Evolutionary conservation across 2,888 invertebrate genomes (phyloP), one percentile per base, ranked within the genome.

Genomic region (Gibbula magus): DNA sequence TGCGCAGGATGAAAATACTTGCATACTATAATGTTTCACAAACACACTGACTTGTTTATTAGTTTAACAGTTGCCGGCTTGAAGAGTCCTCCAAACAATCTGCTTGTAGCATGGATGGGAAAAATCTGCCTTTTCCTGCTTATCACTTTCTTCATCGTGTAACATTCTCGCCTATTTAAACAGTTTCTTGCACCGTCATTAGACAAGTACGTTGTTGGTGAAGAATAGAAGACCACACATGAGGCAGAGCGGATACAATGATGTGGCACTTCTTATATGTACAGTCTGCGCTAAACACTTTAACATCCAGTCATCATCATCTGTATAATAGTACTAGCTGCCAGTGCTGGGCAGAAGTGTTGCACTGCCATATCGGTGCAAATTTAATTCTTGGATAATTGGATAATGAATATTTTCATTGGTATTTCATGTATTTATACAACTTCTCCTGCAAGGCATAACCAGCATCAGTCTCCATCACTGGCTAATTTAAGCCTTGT

Each of bases 1-100:
- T 61, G 61, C 8, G 1, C 29, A 29, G 29, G 22, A 61, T 25
- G 61, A 25, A 61, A 61, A 61, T 61, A 61, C 61, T 29, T 61
- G 61, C 61, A 29, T 61, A 61, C 61, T 61, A 61, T 61, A 61
- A 18, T 61, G 61, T 61, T 61, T 29, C 61, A 29, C 61, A 61
- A 29, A 61, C 61, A 61, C 25, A 61, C 29, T n/a, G 29, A 29
- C 61, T 61, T 61, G 61, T 61, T 61, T 61, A 61, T 61, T 61
- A 61, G 61, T 61, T 61, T 25, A 25, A 18, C 61, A 61, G 61
- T 61, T 61, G 61, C 29, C 45, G 5, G 45, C 45, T 16, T 29
- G 29, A 25, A 61, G 29, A 61, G 16, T 7, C 13, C 61, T 25
- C 29, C 61, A 16, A 29, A 25, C 61, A 25, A 61, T 61, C 29